Percentiles rank a stretch among this genome's conserved stretches.
Conservation (phyloP, 2,113 vertebrate species). For the Daubentonia madagascariensis region DNA sequence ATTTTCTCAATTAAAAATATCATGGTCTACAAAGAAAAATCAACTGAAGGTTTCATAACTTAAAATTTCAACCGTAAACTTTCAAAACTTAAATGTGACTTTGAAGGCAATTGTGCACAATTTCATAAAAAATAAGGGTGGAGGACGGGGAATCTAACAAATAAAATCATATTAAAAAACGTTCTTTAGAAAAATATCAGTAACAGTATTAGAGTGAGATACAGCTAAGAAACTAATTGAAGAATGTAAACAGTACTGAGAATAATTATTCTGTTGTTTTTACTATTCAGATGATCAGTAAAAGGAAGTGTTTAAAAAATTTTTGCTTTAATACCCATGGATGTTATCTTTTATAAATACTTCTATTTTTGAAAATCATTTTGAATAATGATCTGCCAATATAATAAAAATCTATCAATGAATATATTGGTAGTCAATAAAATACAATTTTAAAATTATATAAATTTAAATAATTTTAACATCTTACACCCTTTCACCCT, state of each 20-base stretch:
- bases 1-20: conserved; percentile 19
- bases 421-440: neutral
- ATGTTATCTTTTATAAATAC: neutral
- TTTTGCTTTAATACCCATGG: neutral
- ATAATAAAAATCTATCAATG: neutral
- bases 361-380: neutral
- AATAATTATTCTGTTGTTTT: neutral
- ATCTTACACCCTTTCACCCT: neutral
- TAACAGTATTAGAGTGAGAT: neutral
- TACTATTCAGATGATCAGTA: neutral
- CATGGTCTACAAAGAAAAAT: neutral
- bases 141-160: neutral
- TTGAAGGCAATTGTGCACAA: neutral
- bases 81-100: neutral
- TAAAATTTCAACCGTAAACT: neutral
- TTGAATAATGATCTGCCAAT: neutral
- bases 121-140: neutral
- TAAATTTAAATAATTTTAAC: neutral
- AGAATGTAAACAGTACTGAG: neutral
- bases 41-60: neutral
- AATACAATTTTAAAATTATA: neutral
- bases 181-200: neutral
- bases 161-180: neutral
- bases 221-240: neutral
- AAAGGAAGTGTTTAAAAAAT: neutral